These are phyloP conservation scores for Labeo catla DNA, from an alignment of 2,113 vertebrate genomes.

Conservation along the genomic window DNA sequence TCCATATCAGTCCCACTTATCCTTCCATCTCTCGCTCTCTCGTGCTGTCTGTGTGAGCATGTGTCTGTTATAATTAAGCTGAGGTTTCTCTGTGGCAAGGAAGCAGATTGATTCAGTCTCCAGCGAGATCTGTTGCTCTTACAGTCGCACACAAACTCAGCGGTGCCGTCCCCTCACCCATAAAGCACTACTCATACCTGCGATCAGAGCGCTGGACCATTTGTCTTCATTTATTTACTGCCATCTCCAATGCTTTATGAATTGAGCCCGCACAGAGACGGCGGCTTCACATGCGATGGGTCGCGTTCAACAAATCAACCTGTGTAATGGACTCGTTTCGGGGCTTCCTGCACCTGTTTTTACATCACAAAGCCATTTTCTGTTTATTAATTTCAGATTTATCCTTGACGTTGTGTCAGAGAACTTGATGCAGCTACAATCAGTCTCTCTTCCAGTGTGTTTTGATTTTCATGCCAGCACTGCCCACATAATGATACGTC, in stretches of 20 bases:
- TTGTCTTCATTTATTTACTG: constrained; percentile 46
- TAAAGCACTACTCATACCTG: constrained; percentile 32
- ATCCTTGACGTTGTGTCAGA: background rate
- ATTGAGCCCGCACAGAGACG: background rate
- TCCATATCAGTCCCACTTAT: constrained; percentile 5
- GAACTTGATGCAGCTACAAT: background rate
- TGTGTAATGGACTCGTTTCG: background rate
- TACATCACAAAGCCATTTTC: background rate
- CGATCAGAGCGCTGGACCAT: background rate
- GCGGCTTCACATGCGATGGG: background rate
- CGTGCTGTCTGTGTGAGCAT: background rate
- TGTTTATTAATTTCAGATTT: background rate
- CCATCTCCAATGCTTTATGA: constrained; percentile 31
- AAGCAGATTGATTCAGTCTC: constrained; percentile 58
- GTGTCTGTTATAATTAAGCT: constrained; percentile 46
- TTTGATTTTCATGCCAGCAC: background rate
- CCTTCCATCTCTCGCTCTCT: constrained; percentile 9
- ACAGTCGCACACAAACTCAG: constrained; percentile 22
- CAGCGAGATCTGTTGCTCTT: constrained; percentile 28
- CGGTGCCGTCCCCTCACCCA: background rate
- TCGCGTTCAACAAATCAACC: background rate
- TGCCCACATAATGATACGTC: background rate
- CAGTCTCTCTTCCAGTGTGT: background rate
- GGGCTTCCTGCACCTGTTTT: background rate
- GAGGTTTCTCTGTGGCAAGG: constrained; percentile 42